Percentiles rank a stretch among this genome's conserved stretches.
phyloP scores from a whole-genome alignment of 2,113 vertebrate species.

The Engraulis encrasicolus region DNA sequence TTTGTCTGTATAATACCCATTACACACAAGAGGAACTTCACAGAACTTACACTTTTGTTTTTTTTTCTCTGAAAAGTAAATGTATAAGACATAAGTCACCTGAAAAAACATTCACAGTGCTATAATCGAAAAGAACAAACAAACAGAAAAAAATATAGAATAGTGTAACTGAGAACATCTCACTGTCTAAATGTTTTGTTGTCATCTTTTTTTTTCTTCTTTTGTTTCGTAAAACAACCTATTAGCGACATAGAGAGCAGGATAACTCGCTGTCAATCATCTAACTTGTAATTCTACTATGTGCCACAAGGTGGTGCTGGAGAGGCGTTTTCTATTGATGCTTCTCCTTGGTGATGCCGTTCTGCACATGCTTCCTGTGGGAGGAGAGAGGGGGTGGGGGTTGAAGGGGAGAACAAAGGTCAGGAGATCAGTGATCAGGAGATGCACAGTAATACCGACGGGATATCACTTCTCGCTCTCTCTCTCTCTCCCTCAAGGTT shows the following conservation, averaged over 20 bases:
- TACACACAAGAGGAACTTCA: constrained; percentile 16
- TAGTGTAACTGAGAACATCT: constrained; percentile 54
- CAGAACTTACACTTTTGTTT: constrained; percentile 42
- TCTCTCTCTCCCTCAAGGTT: constrained; percentile 61
- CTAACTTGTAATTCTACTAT: constrained; percentile 8
- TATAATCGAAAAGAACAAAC: constrained; percentile 59
- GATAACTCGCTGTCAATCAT: not conserved
- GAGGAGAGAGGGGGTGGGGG: not conserved
- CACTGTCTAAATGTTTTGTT: constrained; percentile 28
- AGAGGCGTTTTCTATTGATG: constrained; percentile 70
- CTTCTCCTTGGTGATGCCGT: constrained; percentile 86
- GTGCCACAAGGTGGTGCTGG: constrained; percentile 65
- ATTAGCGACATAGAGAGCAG: constrained; percentile 20
- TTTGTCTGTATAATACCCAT: constrained; percentile 4
- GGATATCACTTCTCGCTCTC: constrained; percentile 49
- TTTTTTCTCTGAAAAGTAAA: constrained; percentile 35
- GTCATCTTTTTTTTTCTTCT: not conserved
- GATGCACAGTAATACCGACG: constrained; percentile 44
- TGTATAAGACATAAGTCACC: constrained; percentile 57
- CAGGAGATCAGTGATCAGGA: constrained; percentile 49
- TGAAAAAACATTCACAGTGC: constrained; percentile 75
- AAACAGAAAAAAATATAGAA: constrained; percentile 49
- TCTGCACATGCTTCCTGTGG: constrained; percentile 77
- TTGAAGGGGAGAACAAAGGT: not conserved
- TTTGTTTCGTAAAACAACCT: constrained; percentile 31